These are phyloP conservation scores for Melanotaenia pygmaea DNA, from an alignment of 2,797 vertebrate genomes.

Conservation along the genomic window DNA sequence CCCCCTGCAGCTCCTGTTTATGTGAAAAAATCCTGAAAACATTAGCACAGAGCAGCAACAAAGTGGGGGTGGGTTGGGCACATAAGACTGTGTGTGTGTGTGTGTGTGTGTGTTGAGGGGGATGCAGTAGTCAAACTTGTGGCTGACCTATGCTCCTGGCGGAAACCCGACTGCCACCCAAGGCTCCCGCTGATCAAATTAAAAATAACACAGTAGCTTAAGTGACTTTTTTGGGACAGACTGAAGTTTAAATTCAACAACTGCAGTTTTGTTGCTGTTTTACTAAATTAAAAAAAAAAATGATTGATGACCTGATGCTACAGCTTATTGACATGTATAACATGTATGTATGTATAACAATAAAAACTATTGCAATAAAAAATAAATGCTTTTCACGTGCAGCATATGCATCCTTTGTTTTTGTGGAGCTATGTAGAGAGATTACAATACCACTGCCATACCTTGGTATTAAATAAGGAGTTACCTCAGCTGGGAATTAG, in stretches of 20 bases:
- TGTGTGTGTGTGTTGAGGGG: conserved; percentile 4
- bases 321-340: background rate
- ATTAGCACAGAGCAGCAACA: conserved; percentile 41
- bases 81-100: background rate
- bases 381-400: background rate
- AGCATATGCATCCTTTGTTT: background rate
- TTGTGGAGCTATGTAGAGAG: background rate
- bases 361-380: background rate
- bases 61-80: conserved; percentile 8
- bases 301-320: background rate
- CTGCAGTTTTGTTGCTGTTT: background rate
- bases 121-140: conserved; percentile 36
- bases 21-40: conserved; percentile 66
- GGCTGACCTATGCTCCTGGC: conserved; percentile 53
- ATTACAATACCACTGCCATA: background rate
- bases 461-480: background rate
- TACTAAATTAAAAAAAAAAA: background rate
- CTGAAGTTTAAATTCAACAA: background rate
- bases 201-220: conserved; percentile 20
- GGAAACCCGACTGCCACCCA: conserved; percentile 39
- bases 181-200: conserved; percentile 45
- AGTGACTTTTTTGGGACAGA: conserved; percentile 2
- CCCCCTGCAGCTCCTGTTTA: conserved; percentile 70
- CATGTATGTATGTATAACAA: background rate
- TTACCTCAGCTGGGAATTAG: background rate